Evolutionary conservation across 2,113 vertebrate genomes (phyloP).

Genomic region (Girardinichthys multiradiatus): DNA sequence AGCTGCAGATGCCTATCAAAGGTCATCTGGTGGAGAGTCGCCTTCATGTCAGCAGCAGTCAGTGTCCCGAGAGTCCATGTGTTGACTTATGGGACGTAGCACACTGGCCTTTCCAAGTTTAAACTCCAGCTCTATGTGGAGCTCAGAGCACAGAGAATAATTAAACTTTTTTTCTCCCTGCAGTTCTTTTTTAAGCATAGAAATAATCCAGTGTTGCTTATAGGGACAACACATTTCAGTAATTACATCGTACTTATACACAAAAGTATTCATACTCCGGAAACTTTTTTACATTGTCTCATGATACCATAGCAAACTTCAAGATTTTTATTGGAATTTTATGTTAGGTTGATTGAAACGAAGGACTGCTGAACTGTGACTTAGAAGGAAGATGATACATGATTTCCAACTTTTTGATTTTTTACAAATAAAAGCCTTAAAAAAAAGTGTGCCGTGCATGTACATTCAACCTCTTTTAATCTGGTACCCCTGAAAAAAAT

Average conservation of each 20-base stretch:
- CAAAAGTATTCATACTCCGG: background rate
- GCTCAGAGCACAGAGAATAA: slow-evolving; percentile 19
- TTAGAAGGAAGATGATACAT: too few relatives aligned
- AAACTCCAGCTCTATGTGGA: slow-evolving; percentile 31
- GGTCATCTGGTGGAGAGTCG: slow-evolving; percentile 60
- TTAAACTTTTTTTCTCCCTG: slow-evolving; percentile 18
- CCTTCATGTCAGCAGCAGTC: slow-evolving; percentile 55
- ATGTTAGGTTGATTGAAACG: too few relatives aligned
- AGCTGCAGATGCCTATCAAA: slow-evolving; percentile 69
- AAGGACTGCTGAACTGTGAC: too few relatives aligned
- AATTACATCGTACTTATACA: background rate
- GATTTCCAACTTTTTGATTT: too few relatives aligned
- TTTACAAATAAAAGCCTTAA: too few relatives aligned
- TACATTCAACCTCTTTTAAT: too few relatives aligned
- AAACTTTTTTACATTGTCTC: background rate
- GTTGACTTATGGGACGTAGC: slow-evolving; percentile 54
- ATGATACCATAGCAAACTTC: background rate
- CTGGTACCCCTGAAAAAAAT: too few relatives aligned
- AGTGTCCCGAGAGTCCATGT: slow-evolving; percentile 48
- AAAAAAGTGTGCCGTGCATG: too few relatives aligned
- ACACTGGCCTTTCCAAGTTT: slow-evolving; percentile 57
- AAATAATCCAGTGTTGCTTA: slow-evolving; percentile 22
- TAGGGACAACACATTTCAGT: background rate
- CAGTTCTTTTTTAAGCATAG: slow-evolving; percentile 18
- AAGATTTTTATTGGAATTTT: too few relatives aligned